Conservation (phyloP, 2,797 vertebrate genomes). For the Sylvilagus floridanus region DNA sequence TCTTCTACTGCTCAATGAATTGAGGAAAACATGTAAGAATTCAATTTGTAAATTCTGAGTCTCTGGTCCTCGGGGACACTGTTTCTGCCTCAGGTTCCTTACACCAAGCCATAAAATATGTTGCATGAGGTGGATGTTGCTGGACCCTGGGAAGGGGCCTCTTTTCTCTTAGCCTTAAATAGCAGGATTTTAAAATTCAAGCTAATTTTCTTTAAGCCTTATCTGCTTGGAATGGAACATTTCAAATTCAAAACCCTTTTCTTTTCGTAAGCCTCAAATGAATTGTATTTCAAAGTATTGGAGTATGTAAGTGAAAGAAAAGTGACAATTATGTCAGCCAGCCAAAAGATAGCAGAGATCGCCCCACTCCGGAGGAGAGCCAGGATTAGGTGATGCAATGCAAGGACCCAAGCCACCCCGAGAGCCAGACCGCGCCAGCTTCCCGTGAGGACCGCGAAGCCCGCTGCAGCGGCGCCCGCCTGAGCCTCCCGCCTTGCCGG, state of each 20-base stretch:
- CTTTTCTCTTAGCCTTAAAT: slow-evolving; percentile 64
- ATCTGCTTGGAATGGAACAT: slow-evolving; percentile 58
- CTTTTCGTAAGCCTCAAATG: slow-evolving; percentile 55
- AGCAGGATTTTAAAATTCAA: slow-evolving; percentile 54
- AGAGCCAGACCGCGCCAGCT: slow-evolving; percentile 37
- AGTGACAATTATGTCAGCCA: slow-evolving; percentile 18
- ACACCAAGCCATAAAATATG: slow-evolving; percentile 51
- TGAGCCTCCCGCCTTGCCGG: neutral
- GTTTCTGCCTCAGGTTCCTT: slow-evolving; percentile 41
- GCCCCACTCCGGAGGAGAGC: slow-evolving; percentile 14
- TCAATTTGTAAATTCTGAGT: slow-evolving; percentile 66
- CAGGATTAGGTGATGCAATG: neutral
- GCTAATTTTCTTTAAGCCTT: slow-evolving; percentile 73
- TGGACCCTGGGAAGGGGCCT: neutral
- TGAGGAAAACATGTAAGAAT: slow-evolving; percentile 51
- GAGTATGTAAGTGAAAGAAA: slow-evolving; percentile 39
- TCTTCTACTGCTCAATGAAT: slow-evolving; percentile 56
- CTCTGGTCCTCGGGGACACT: neutral
- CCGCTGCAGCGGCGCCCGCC: neutral
- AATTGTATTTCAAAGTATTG: slow-evolving; percentile 55
- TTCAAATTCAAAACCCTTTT: slow-evolving; percentile 63
- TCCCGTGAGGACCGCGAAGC: neutral
- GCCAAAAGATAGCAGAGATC: slow-evolving; percentile 28
- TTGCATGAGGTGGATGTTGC: slow-evolving; percentile 4
- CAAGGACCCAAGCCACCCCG: slow-evolving; percentile 2